phyloP scores from a whole-genome alignment of 2,113 vertebrate genomes.

The Athene noctua region DNA sequence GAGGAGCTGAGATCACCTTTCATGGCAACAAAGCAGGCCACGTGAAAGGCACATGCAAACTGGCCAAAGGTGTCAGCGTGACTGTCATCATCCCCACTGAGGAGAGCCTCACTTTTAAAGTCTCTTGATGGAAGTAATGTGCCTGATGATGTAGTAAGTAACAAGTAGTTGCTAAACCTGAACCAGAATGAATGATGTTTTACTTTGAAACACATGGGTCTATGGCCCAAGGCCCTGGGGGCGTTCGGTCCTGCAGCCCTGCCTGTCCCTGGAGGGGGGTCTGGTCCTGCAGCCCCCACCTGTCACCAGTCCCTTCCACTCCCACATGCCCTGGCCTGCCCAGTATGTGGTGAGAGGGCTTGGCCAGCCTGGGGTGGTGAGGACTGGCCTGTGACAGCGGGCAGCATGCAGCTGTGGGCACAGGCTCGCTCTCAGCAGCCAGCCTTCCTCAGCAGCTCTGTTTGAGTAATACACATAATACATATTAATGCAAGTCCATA shows the following conservation, averaged over 20 bases:
- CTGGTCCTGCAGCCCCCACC: background rate
- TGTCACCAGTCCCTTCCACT: background rate
- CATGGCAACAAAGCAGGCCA: background rate
- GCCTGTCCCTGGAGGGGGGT: background rate
- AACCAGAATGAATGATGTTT: background rate
- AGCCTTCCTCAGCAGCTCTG: background rate
- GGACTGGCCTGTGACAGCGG: background rate
- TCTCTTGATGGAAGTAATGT: background rate
- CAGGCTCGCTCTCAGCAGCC: rapidly evolving
- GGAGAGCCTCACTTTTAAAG: background rate
- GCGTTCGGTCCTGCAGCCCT: rapidly evolving
- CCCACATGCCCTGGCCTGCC: background rate
- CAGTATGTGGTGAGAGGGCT: too few species aligned
- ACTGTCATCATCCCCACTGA: background rate
- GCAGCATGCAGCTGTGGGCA: background rate
- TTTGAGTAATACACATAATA: background rate
- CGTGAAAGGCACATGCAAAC: background rate
- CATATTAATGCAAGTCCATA: background rate
- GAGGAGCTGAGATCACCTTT: background rate
- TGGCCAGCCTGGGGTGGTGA: background rate
- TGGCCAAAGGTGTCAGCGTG: rapidly evolving
- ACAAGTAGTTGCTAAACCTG: background rate
- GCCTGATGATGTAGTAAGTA: background rate
- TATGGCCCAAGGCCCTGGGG: background rate
- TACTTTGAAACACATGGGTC: background rate